phyloP scores from a whole-genome alignment of 64 coral and sea anemone genomes.

The Catalaphyllia jardinei region DNA sequence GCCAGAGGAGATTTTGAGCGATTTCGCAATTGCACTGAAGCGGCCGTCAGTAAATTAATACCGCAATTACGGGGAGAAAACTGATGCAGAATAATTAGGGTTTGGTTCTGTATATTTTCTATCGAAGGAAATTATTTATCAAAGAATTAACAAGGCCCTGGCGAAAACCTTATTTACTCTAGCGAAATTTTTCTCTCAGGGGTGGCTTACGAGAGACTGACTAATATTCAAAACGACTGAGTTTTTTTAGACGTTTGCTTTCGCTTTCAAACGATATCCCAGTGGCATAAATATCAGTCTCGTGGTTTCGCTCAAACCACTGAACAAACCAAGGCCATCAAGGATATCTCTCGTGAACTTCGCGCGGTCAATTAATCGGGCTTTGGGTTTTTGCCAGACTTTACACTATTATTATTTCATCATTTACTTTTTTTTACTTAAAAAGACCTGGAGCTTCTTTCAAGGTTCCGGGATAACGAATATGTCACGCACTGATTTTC shows the following conservation, averaged over 20 bases:
- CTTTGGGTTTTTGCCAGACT: constrained; percentile 4
- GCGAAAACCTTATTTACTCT: background rate
- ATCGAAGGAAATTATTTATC: constrained; percentile 10
- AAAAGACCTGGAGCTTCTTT: background rate
- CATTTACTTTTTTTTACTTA: background rate
- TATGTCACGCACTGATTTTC: background rate
- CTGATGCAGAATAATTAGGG: constrained; percentile 27
- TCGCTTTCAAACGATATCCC: constrained; percentile 12
- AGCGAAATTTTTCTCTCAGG: background rate
- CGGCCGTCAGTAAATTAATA: constrained; percentile 14
- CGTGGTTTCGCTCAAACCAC: background rate
- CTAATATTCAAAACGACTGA: constrained; percentile 1
- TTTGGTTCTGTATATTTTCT: constrained; percentile 22
- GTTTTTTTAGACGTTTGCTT: background rate
- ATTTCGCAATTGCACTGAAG: constrained; percentile 21
- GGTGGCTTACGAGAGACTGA: background rate
- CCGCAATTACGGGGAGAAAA: constrained; percentile 1
- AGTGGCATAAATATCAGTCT: background rate
- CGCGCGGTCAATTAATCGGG: background rate
- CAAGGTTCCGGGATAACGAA: background rate
- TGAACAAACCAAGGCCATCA: background rate
- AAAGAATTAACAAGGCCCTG: background rate
- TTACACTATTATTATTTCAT: background rate
- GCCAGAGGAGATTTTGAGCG: constrained; percentile 16
- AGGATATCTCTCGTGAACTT: background rate